Evolutionary conservation across 2,797 vertebrate genomes (phyloP), one percentile per base, ranked within the genome.

Genomic region (Anableps anableps): DNA sequence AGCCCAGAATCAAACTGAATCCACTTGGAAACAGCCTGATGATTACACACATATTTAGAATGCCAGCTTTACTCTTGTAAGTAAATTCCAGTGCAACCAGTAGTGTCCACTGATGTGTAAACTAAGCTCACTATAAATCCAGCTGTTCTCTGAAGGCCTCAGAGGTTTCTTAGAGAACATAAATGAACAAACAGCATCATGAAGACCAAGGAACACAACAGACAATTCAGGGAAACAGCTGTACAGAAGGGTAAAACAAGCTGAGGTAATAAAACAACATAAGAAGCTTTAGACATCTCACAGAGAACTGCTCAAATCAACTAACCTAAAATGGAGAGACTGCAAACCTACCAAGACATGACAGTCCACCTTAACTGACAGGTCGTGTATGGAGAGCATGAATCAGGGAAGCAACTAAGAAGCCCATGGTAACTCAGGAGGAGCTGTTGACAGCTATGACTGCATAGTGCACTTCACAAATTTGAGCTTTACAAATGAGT

Each of bases 291-390:
- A 6, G 34, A 41, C 21, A 38, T 66, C 1, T 68, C 64, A 68
- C 34, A 36, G 64, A 41, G 21, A 41, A 23, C 34, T 38, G 64
- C 41, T 68, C 38, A 68, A n/a, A 38, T 68, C 9, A 19, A 68
- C 23, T 36, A 68, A 68, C 19, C 21, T 68, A 23, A 68, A 21
- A 68, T 23, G 0, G 36, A 68, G 8, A 9, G 36, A 68, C 64
- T 38, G 19, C 10, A 68, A 23, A 68, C 21, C 36, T 41, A 23
- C 34, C 36, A 68, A 21, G 36, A 68, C 36, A 21, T 68, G 9
- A 26, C 36, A 68, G 64, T 41, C 64, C 36, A 68, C 36, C 64
- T 41, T 68, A 68, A 68, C 64, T 41, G 34, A 68, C 34, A 68
- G 64, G 19, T 36, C 2, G 21, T 3, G 51, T 3, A 53, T 23